phyloP scores from a whole-genome alignment of 2,888 invertebrate species.

The Sepioteuthis lessoniana region DNA sequence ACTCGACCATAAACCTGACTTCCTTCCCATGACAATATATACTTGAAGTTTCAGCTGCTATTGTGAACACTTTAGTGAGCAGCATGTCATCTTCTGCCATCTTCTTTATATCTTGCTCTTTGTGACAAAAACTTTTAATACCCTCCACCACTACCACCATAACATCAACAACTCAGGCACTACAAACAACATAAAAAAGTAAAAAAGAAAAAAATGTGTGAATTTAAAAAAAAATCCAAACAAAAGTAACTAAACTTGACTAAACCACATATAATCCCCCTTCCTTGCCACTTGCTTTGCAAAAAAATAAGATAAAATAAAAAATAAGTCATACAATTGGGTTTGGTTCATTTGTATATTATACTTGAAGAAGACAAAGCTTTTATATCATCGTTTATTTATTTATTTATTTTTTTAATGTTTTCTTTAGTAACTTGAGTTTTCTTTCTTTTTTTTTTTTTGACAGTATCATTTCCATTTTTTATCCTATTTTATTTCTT shows the following conservation, averaged over 20 bases:
- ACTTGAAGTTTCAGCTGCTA: not conserved
- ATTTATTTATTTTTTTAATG: not conserved
- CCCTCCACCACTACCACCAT: not conserved
- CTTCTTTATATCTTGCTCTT: not conserved
- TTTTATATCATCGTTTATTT: not conserved
- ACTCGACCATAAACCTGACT: constrained; percentile 34
- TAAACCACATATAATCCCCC: not conserved
- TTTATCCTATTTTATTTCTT: not conserved
- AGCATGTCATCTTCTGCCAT: not conserved
- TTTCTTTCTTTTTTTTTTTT: not conserved
- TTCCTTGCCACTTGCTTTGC: not conserved
- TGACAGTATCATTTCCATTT: not conserved
- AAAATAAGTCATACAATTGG: not conserved
- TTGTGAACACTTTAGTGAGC: not conserved
- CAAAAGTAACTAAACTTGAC: not conserved
- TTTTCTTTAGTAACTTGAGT: not conserved
- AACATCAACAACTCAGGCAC: not conserved
- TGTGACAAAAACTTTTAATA: not conserved
- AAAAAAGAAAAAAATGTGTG: not conserved
- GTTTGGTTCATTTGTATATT: not conserved
- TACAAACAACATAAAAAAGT: not conserved
- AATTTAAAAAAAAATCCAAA: not conserved
- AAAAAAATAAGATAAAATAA: not conserved
- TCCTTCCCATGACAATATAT: constrained; percentile 45
- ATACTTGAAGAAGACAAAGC: not conserved